phyloP scores from a whole-genome alignment of 1,140 invertebrate species.

The Drosophila pachea region DNA sequence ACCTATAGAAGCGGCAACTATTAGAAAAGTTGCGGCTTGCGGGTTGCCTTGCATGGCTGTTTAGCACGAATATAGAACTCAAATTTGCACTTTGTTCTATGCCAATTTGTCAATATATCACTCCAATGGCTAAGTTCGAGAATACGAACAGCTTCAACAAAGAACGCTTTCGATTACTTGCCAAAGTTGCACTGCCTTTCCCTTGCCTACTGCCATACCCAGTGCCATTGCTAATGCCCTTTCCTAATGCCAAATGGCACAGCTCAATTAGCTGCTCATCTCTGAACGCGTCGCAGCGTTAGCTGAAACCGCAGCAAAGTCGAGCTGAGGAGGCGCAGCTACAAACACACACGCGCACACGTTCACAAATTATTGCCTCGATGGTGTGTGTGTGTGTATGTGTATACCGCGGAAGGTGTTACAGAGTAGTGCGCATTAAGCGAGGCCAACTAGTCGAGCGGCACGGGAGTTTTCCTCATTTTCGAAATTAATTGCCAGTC shows the following conservation, averaged over 20 bases:
- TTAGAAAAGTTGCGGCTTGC: too few relatives aligned
- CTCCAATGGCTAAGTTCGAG: too few relatives aligned
- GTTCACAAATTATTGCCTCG: not conserved
- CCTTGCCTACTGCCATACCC: too few relatives aligned
- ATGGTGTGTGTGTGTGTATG: slow-evolving; percentile 21
- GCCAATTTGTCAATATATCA: too few relatives aligned
- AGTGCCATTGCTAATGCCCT: too few relatives aligned
- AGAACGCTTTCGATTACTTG: too few relatives aligned
- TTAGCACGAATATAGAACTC: too few relatives aligned
- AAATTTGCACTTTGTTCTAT: too few relatives aligned
- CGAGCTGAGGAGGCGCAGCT: not conserved
- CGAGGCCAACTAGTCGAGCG: slow-evolving; percentile 33
- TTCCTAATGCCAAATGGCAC: not conserved
- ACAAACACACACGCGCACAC: not conserved
- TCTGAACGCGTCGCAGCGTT: slow-evolving; percentile 14
- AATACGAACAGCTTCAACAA: too few relatives aligned
- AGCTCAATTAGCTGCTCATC: slow-evolving; percentile 14
- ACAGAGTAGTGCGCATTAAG: slow-evolving; percentile 44
- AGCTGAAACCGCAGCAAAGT: slow-evolving; percentile 17
- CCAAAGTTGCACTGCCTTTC: too few relatives aligned
- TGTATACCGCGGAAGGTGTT: slow-evolving; percentile 10
- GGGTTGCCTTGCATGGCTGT: too few relatives aligned
- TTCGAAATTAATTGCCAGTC: slow-evolving; percentile 58
- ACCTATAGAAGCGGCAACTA: too few relatives aligned
- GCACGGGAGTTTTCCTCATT: slow-evolving; percentile 54